Conservation (phyloP, 2,797 vertebrate genomes). For the Dryobates pubescens region DNA sequence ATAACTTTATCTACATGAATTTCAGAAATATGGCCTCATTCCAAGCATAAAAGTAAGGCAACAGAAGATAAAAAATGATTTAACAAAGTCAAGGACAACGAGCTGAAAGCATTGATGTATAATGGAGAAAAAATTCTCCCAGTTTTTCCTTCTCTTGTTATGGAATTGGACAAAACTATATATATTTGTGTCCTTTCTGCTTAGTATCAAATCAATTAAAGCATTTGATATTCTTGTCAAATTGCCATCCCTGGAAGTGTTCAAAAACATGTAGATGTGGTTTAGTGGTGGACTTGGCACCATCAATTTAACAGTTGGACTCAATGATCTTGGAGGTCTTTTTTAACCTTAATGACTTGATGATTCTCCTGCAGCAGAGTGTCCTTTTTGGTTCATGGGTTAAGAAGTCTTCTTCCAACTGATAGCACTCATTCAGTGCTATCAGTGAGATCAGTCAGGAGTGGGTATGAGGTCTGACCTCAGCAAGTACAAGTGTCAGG, state of each 20-base stretch:
- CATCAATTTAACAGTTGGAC: too few relatives aligned
- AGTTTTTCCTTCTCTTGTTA: not conserved
- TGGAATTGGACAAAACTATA: not conserved
- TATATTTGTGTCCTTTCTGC: not conserved
- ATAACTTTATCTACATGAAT: constrained; percentile 10
- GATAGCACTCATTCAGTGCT: not conserved
- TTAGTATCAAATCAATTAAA: not conserved
- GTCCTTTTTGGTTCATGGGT: too few relatives aligned
- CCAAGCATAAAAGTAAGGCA: not conserved
- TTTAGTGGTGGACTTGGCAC: too few relatives aligned
- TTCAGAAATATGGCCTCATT: constrained; percentile 37
- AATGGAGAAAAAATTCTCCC: not conserved
- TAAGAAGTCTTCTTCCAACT: not conserved
- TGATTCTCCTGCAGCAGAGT: not conserved
- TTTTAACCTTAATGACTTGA: too few relatives aligned
- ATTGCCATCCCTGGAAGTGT: not conserved
- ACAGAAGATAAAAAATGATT: constrained; percentile 18
- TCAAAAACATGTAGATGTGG: too few relatives aligned
- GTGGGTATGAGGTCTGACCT: not conserved
- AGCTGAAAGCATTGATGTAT: not conserved
- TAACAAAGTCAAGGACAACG: constrained; percentile 31
- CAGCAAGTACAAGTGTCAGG: not conserved
- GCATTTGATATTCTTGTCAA: not conserved
- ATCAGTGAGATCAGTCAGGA: not conserved
- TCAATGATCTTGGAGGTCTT: too few relatives aligned